Base-by-base conservation (phyloP, 2,113 vertebrate species). In the Chauna torquata region DNA sequence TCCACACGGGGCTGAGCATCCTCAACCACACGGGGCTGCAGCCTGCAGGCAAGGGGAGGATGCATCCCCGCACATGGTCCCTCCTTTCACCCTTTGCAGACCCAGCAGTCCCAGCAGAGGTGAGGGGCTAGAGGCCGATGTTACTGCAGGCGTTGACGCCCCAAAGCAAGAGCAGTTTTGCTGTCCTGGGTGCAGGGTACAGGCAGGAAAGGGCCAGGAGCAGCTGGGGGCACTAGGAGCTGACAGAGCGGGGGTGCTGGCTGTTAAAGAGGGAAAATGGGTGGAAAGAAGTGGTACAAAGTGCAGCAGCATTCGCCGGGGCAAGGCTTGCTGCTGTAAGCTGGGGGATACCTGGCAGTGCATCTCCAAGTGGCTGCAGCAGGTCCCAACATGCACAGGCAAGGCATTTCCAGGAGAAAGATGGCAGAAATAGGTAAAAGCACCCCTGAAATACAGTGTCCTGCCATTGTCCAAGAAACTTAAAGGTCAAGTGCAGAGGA, bases 261-360 rank as follows among this genome's bases (percentile, higher is more conserved):
- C 14, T 2, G 0, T 50, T 55, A 55, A 40, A 54, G 42, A 52
- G 25, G 23, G 50, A 12, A 52, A 52, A 12, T 25, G 70, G 11
- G 15, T 55, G 65, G 16, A 36, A 59, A 69, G 11, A 32, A 81
- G n/a, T 0, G 12, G 47, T 11, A 13, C 30, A 22, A 81, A 47
- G 34, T 3, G 22, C 4, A 10, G 7, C 0, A 13, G 14, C 8
- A 2, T 44, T 28, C n/a, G 27, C 4, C 6, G 1, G 64, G 49
- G 27, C 44, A 42, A 42, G 72, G 28, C 8, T 28, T 5, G 13
- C 50, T 52, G 50, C 12, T 24, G 50, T 23, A 25, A 27, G 62
- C 62, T 24, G 71, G 20, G 49, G 12, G 7, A 11, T 4, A 14
- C 44, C 55, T 59, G 44, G 38, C 3, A 1, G 0, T 6, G 23